Evolutionary conservation across 2,113 vertebrate genomes (phyloP).

Genomic region (Buteo buteo): DNA sequence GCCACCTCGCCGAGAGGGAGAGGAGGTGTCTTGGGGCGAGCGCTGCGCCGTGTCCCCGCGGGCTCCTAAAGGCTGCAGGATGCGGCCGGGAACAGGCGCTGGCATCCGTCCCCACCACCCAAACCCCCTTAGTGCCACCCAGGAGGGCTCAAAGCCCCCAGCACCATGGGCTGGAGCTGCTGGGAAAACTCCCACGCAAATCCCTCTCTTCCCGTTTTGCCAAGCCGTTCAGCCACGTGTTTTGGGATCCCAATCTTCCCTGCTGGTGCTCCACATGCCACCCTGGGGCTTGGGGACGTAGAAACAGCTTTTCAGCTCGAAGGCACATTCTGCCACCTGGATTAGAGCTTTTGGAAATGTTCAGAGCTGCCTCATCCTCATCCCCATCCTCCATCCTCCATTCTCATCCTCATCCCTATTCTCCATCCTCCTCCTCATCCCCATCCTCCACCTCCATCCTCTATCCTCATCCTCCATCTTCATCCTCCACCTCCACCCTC

Average conservation of each 20-base stretch:
- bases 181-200: not conserved
- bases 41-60: fast-evolving
- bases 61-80: not conserved
- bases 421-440: not conserved
- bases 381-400: not conserved
- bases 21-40: not conserved
- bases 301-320: not conserved
- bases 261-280: fast-evolving
- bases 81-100: not conserved
- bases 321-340: not conserved
- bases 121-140: not conserved
- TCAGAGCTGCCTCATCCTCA: not conserved
- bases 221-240: fast-evolving
- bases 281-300: not conserved
- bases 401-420: not conserved
- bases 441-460: too few species aligned
- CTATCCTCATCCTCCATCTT: not conserved
- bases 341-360: not conserved
- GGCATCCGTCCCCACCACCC: not conserved
- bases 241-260: not conserved
- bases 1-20: not conserved
- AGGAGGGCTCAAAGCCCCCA: not conserved
- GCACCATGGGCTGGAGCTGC: not conserved
- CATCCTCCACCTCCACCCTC: too few species aligned
- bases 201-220: not conserved